Evolutionary conservation across 2,797 vertebrate species (phyloP).

Genomic region (Yasuhikotakia modesta): DNA sequence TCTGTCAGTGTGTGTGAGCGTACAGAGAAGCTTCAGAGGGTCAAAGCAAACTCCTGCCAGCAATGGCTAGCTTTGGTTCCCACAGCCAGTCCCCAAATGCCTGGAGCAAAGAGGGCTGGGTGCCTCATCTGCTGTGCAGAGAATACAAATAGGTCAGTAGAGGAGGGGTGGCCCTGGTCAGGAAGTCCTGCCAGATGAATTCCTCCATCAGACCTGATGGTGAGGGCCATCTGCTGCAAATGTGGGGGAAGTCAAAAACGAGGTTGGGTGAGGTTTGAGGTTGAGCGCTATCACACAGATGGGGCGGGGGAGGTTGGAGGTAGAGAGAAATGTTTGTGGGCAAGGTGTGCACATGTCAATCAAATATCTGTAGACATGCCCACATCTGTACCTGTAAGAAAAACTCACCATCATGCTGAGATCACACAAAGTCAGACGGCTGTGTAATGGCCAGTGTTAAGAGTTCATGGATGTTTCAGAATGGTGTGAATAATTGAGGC

Average conservation of each 20-base stretch:
- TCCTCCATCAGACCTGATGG: conserved; percentile 80
- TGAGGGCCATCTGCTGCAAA: conserved; percentile 83
- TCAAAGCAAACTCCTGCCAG: conserved; percentile 49
- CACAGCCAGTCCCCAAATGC: conserved; percentile 71
- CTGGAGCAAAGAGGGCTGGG: conserved; percentile 74
- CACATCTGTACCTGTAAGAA: background rate
- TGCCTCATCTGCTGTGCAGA: conserved; percentile 83
- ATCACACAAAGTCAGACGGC: background rate
- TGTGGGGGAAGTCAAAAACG: conserved; percentile 71
- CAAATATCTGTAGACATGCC: background rate
- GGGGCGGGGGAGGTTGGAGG: no score
- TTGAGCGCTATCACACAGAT: conserved; percentile 37
- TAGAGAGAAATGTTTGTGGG: conserved; percentile 5
- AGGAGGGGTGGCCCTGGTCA: conserved; percentile 68
- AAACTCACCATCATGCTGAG: background rate
- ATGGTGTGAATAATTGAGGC: conserved; percentile 16
- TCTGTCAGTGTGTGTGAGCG: conserved; percentile 6
- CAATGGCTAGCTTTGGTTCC: conserved; percentile 69
- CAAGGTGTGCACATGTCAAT: conserved; percentile 19
- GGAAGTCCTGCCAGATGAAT: conserved; percentile 80
- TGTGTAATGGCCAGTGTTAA: background rate
- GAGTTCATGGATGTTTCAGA: conserved; percentile 2
- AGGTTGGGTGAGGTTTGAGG: conserved; percentile 44
- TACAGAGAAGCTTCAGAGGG: conserved; percentile 42
- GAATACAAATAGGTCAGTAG: conserved; percentile 86